These are phyloP conservation scores for Penaeus vannamei DNA, from an alignment of 1,140 invertebrate genomes.

Conservation along the genomic window DNA sequence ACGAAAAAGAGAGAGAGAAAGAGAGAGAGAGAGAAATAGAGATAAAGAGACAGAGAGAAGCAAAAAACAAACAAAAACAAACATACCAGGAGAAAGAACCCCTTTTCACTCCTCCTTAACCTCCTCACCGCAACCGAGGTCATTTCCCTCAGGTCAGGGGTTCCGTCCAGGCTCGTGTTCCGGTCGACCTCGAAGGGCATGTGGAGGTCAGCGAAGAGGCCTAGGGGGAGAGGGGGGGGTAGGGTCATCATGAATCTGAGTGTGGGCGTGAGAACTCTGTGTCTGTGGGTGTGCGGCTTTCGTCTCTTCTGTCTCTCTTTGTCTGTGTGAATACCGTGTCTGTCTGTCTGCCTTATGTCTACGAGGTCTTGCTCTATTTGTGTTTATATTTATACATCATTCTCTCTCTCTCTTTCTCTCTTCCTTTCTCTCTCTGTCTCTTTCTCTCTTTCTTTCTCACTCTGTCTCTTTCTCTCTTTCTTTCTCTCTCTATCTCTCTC, in stretches of 20 bases:
- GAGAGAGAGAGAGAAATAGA: neutral
- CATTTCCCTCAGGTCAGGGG: conserved; percentile 68
- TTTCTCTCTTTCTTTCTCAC: too few species aligned
- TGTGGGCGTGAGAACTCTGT: neutral
- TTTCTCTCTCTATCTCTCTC: too few species aligned
- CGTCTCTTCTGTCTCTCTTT: too few species aligned
- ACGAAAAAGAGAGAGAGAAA: neutral
- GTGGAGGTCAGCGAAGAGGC: conserved; percentile 61
- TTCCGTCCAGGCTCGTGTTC: conserved; percentile 72
- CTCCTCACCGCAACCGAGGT: conserved; percentile 63
- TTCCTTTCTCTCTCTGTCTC: too few species aligned
- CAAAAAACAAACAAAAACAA: neutral
- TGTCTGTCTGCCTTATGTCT: too few species aligned
- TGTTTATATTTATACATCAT: too few species aligned
- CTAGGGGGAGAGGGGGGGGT: neutral
- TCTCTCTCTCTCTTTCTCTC: too few species aligned
- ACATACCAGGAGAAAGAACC: conserved; percentile 72
- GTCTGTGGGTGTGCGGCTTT: too few species aligned
- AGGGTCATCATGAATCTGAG: neutral
- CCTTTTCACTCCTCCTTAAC: conserved; percentile 62
- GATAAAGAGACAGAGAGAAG: neutral
- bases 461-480: too few species aligned
- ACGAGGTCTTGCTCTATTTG: too few species aligned
- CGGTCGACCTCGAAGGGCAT: conserved; percentile 73
- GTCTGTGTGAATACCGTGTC: too few species aligned